Conservation (phyloP, 37 sponge, comb jelly and placozoan genomes). For the Dysidea cf. avara region DNA sequence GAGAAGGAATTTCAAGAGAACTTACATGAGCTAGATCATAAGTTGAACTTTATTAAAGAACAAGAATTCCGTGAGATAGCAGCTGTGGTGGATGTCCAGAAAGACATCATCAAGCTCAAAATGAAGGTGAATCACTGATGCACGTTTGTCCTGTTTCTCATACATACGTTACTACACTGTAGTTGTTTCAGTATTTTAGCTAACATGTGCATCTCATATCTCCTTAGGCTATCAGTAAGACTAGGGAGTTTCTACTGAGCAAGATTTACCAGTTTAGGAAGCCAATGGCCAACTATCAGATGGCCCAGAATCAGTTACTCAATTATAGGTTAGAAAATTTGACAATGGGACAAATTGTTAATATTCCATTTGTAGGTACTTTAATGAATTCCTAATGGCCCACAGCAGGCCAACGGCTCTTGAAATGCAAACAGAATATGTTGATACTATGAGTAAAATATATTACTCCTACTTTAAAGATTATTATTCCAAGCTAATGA, state of each 20-base stretch:
- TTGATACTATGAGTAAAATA: slow-evolving; percentile 93
- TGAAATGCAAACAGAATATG: slow-evolving; percentile 84
- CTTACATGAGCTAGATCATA: slow-evolving; percentile 89
- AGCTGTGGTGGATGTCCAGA: slow-evolving; percentile 81
- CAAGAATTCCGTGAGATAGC: slow-evolving; percentile 79
- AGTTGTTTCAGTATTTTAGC: too few species aligned
- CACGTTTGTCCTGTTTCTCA: neutral
- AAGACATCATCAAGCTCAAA: slow-evolving; percentile 89
- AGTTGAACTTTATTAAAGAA: slow-evolving; percentile 81
- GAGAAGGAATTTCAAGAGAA: slow-evolving; percentile 87
- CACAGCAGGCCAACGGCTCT: slow-evolving; percentile 82
- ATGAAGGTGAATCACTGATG: slow-evolving; percentile 68
- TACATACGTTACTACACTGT: too few species aligned
- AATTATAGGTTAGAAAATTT: slow-evolving; percentile 68
- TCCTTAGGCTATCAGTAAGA: slow-evolving; percentile 75
- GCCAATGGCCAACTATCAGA: slow-evolving; percentile 99
- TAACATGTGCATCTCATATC: too few species aligned
- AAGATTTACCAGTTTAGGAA: slow-evolving; percentile 83
- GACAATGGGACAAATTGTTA: neutral
- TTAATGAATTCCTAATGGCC: slow-evolving; percentile 92
- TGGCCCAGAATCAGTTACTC: slow-evolving; percentile 89
- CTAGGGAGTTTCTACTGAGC: slow-evolving; percentile 78
- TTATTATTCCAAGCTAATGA: slow-evolving; percentile 83
- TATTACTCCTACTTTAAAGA: slow-evolving; percentile 96
- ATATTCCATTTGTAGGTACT: slow-evolving; percentile 60